Percentiles rank a stretch among this genome's conserved stretches.
Conservation (phyloP, 2,888 invertebrate species). For the Agelastica alni region DNA sequence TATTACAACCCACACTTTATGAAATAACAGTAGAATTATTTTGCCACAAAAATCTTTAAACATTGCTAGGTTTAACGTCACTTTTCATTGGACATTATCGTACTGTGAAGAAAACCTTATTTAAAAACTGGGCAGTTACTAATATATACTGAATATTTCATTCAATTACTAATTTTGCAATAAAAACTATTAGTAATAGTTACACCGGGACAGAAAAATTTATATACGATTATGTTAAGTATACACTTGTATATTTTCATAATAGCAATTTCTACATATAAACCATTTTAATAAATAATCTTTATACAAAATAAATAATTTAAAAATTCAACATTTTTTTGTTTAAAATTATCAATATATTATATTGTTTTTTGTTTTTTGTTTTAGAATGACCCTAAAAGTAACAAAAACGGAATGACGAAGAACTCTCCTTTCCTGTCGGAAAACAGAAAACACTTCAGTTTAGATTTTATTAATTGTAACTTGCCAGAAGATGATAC, state of each 20-base stretch:
- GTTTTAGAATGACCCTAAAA: conserved; percentile 43
- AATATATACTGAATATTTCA: too few species aligned
- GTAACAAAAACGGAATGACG: conserved; percentile 44
- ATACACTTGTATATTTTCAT: too few species aligned
- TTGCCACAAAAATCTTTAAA: conserved; percentile 19
- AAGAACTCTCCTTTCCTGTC: conserved; percentile 33
- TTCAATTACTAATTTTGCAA: too few species aligned
- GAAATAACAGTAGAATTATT: conserved; percentile 12
- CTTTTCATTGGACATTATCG: conserved; percentile 13
- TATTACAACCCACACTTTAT: conserved; percentile 16
- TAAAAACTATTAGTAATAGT: too few species aligned
- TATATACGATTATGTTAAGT: too few species aligned
- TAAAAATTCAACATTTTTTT: too few species aligned
- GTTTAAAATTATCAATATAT: too few species aligned
- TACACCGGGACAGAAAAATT: too few species aligned
- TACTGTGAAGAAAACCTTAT: conserved; percentile 16
- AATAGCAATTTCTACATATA: too few species aligned
- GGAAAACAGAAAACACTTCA: conserved; percentile 16
- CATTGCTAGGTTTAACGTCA: conserved; percentile 15
- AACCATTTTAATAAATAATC: too few species aligned
- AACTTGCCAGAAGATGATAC: conserved; percentile 45
- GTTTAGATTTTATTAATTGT: conserved; percentile 18
- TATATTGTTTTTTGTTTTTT: conserved; percentile 22
- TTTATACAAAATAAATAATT: too few species aligned
- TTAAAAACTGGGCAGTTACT: too few species aligned